phyloP scores from a whole-genome alignment of 2,888 invertebrate species.

The Rugalucina vietnamica region DNA sequence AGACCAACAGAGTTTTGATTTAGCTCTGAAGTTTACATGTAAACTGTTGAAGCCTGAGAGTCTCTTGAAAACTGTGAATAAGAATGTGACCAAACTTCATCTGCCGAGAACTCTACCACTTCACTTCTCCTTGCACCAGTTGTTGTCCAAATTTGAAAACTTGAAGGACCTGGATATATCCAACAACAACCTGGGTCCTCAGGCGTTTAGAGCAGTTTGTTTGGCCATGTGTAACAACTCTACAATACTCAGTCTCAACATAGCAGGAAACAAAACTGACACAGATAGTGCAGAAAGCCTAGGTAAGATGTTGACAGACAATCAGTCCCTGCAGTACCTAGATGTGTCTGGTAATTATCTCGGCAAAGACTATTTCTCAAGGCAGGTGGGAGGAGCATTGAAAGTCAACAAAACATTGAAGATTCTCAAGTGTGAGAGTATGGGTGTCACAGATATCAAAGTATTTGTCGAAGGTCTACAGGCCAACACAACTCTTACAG shows the following conservation, averaged over 20 bases:
- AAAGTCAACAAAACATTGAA: conserved; percentile 71
- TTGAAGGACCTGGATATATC: conserved; percentile 75
- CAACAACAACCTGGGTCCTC: conserved; percentile 75
- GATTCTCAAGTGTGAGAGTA: conserved; percentile 74
- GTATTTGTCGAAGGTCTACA: conserved; percentile 68
- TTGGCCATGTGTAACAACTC: conserved; percentile 72
- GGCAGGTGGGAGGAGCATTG: conserved; percentile 75
- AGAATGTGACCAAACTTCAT: conserved; percentile 67
- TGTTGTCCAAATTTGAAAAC: conserved; percentile 65
- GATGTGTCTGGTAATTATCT: conserved; percentile 78
- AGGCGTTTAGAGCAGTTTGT: conserved; percentile 73
- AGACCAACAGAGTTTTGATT: conserved; percentile 70
- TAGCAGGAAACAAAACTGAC: conserved; percentile 76
- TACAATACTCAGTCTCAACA: conserved; percentile 71
- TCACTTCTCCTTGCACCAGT: conserved; percentile 55
- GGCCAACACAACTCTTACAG: conserved; percentile 67
- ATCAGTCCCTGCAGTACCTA: conserved; percentile 70
- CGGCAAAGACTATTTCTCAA: conserved; percentile 78
- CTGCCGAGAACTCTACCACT: conserved; percentile 65
- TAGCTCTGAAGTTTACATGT: conserved; percentile 64
- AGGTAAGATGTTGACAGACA: conserved; percentile 72
- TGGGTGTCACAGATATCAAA: conserved; percentile 73
- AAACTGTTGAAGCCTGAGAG: conserved; percentile 67
- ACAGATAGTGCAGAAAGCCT: conserved; percentile 77
- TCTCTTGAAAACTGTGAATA: conserved; percentile 63